phyloP scores from a whole-genome alignment of 2,113 vertebrate species.

The Pipra filicauda region DNA sequence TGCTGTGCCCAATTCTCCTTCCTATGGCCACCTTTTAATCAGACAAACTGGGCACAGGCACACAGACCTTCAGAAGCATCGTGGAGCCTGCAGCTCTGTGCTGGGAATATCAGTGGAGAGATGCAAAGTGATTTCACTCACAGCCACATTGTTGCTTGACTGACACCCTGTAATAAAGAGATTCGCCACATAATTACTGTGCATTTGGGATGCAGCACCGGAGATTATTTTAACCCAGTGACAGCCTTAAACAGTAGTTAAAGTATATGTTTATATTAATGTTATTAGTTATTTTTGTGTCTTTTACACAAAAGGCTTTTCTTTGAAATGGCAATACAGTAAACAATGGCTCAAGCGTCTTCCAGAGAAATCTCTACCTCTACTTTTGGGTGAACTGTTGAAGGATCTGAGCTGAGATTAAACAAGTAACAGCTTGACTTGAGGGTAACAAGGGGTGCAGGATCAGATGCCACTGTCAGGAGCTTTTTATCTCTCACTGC shows the following conservation, averaged over 20 bases:
- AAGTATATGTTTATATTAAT: conserved; percentile 39
- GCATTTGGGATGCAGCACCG: conserved; percentile 26
- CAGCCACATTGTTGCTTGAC: neutral
- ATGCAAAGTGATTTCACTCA: neutral
- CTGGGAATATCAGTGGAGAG: conserved; percentile 14
- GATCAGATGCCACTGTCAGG: neutral
- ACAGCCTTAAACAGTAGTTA: conserved; percentile 45
- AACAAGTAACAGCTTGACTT: neutral
- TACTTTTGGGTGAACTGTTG: neutral
- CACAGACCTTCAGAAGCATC: neutral
- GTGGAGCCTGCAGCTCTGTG: neutral
- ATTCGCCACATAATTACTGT: conserved; percentile 31
- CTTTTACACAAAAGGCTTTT: conserved; percentile 30
- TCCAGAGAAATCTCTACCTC: neutral
- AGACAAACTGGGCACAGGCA: neutral
- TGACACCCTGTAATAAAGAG: conserved; percentile 60
- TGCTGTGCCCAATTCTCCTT: neutral
- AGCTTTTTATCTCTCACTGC: neutral
- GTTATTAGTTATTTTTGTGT: conserved; percentile 27
- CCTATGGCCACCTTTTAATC: neutral
- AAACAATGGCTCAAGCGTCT: conserved; percentile 10
- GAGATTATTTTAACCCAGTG: conserved; percentile 14
- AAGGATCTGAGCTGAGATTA: neutral
- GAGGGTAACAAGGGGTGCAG: neutral
- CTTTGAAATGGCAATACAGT: neutral